Base-by-base conservation (phyloP, 2,888 invertebrate genomes). In the Gymnosoma rotundatum region DNA sequence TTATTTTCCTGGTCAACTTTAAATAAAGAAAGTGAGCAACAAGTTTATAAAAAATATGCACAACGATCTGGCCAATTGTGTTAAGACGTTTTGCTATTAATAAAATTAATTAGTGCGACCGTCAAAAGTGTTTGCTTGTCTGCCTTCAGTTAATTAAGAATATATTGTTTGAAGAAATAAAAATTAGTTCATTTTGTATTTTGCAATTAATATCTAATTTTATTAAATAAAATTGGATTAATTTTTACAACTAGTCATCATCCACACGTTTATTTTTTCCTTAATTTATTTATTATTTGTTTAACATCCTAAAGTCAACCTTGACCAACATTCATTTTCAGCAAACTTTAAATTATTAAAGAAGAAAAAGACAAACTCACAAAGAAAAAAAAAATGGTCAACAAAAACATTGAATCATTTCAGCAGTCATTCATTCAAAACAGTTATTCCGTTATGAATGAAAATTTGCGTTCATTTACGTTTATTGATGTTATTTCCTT, bases 401-500 rank as follows among this genome's bases (percentile, higher is more conserved):
- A 32, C 32, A 32, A 32, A 32, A 32, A 32, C 32, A 32, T 32
- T 32, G 8, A 32, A 32, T 32, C 32, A 32, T 32, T 32, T 6
- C 32, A 56, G 25, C 32, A 56, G 25, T 66, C 48, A 67, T 48
- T 81, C 48, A 42, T 32, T 75, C 42, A 56, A 74, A 25, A 52
- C n/a, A 42, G 18, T 14, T 36, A 32, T 52, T 45, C 50, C 63
- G 9, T 1, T 50, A 69, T 83, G 81, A 82, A 82, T 83, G 67
- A 70, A 75, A 63, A 76, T 82, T 82, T 72, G 78, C 78, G 36
- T 79, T 79, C 76, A 76, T 85, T 85, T 67, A 79, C 42, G 48
- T 63, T 79, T 83, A 85, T 81, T 78, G 78, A 78, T 70, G 84
- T 74, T 78, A 66, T 81, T 84, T 84, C 81, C 84, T 78, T 84